These are phyloP conservation scores for Oedothorax gibbosus DNA, from an alignment of 1,140 invertebrate species.

Conservation along the genomic window DNA sequence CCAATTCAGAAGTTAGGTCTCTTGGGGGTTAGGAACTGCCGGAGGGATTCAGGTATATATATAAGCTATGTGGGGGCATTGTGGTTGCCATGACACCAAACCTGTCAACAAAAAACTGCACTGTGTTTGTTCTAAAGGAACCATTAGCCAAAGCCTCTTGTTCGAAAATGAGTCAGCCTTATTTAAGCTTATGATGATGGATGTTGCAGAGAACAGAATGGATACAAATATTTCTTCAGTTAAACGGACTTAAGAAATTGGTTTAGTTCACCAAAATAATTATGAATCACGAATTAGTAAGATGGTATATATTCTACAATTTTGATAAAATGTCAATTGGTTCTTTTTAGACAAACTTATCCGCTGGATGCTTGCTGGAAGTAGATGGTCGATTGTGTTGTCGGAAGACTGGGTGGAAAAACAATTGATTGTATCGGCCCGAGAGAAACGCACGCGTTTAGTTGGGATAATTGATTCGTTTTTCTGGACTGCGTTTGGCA, in stretches of 20 bases:
- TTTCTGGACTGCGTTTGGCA: too few species aligned
- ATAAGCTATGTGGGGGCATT: not conserved
- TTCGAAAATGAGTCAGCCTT: too few species aligned
- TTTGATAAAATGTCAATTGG: too few species aligned
- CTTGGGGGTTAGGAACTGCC: slow-evolving; percentile 20
- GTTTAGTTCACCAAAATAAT: too few species aligned
- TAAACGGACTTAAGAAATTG: too few species aligned
- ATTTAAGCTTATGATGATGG: not conserved
- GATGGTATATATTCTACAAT: too few species aligned
- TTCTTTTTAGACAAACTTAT: too few species aligned
- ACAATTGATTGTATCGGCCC: slow-evolving; percentile 1
- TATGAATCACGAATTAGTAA: too few species aligned
- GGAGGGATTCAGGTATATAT: slow-evolving; percentile 3
- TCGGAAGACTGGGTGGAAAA: not conserved
- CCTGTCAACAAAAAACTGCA: slow-evolving; percentile 26
- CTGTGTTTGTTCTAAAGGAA: too few species aligned
- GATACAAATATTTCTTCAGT: not conserved
- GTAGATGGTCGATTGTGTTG: not conserved
- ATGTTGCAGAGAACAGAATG: not conserved
- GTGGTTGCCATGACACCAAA: slow-evolving; percentile 1
- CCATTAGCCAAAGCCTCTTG: too few species aligned
- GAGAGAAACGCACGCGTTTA: not conserved
- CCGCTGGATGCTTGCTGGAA: too few species aligned
- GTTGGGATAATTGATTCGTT: too few species aligned
- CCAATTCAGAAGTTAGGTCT: not conserved